These are phyloP conservation scores for Phylloscopus collybita DNA, from an alignment of 2,797 vertebrate species.

Conservation along the genomic window DNA sequence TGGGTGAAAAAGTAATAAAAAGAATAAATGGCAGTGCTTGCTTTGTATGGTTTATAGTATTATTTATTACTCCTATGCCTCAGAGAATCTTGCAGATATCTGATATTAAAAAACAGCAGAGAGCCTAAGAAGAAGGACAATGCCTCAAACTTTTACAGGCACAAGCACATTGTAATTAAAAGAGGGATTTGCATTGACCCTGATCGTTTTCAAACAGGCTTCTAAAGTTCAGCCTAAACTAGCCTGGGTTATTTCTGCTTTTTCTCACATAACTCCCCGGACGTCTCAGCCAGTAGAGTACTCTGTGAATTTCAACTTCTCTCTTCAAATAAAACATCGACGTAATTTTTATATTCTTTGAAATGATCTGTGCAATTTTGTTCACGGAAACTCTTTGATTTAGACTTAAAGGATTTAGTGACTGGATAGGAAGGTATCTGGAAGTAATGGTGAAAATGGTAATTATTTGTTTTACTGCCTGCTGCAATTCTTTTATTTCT, in stretches of 20 bases:
- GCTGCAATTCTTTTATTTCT: slow-evolving; percentile 55
- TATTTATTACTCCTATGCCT: not conserved
- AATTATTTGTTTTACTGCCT: slow-evolving; percentile 55
- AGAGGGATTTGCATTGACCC: slow-evolving; percentile 4
- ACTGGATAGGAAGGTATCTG: slow-evolving; percentile 1
- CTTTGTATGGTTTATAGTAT: not conserved
- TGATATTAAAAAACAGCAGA: slow-evolving; percentile 2
- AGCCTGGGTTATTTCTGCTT: not conserved
- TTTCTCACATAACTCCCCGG: not conserved
- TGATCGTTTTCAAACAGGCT: not conserved
- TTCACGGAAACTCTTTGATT: slow-evolving; percentile 38
- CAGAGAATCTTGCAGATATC: not conserved
- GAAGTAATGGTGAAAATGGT: slow-evolving; percentile 20
- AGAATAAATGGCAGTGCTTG: not conserved
- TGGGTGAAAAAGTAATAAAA: not conserved
- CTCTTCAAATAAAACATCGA: slow-evolving; percentile 18
- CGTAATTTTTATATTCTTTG: slow-evolving; percentile 14
- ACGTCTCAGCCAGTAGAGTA: not conserved
- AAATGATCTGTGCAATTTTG: slow-evolving; percentile 22
- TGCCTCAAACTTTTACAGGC: not conserved
- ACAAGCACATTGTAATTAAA: slow-evolving; percentile 4
- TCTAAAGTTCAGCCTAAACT: slow-evolving; percentile 12
- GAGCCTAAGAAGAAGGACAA: slow-evolving; percentile 25
- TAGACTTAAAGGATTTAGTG: slow-evolving; percentile 37
- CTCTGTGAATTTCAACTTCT: slow-evolving; percentile 40